These are phyloP conservation scores for Andrena hattorfiana DNA, from an alignment of 2,888 invertebrate genomes.

Conservation along the genomic window DNA sequence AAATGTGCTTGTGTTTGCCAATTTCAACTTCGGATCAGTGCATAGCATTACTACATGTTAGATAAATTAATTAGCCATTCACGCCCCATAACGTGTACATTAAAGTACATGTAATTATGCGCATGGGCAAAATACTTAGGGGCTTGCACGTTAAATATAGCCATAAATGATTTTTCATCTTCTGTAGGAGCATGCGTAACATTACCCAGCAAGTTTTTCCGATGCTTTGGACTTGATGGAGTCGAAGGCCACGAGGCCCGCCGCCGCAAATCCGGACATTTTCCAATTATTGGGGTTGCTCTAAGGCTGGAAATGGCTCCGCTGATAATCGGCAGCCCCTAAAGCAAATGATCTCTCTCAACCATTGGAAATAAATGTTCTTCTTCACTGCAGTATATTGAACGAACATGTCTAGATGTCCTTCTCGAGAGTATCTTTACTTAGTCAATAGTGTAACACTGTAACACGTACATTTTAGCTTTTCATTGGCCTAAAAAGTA, in stretches of 20 bases:
- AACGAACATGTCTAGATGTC: no score
- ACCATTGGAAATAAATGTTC: background rate
- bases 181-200: slow-evolving; percentile 31
- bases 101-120: slow-evolving; percentile 7
- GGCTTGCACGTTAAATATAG: slow-evolving; percentile 7
- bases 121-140: slow-evolving; percentile 19
- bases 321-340: slow-evolving; percentile 83
- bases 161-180: slow-evolving; percentile 51
- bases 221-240: slow-evolving; percentile 81
- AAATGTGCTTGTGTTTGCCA: no score
- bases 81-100: no score
- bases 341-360: slow-evolving; percentile 24
- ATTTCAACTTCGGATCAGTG: background rate
- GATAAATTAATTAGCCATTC: background rate
- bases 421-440: no score
- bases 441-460: no score
- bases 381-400: background rate
- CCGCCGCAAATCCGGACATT: slow-evolving; percentile 84
- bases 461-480: no score
- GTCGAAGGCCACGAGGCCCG: slow-evolving; percentile 83
- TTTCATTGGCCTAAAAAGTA: no score
- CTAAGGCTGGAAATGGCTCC: slow-evolving; percentile 73
- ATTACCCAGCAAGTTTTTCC: slow-evolving; percentile 81
- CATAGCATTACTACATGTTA: background rate
- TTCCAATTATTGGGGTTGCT: slow-evolving; percentile 85